Evolutionary conservation across 1,140 invertebrate species (phyloP), one percentile per base, ranked within the genome.

Genomic region (Cyclina sinensis): DNA sequence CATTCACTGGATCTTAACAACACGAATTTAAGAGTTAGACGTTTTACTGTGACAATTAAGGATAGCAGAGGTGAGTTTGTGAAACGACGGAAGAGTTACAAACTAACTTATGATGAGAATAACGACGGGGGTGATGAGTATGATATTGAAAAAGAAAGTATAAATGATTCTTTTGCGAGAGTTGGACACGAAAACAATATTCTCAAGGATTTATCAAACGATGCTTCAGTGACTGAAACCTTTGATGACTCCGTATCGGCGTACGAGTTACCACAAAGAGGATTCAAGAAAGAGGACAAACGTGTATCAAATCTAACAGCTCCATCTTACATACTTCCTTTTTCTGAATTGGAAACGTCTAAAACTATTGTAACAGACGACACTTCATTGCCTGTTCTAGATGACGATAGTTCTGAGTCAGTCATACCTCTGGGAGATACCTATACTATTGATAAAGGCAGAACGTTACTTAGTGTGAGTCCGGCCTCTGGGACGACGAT

Each of bases 51-150:
- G 39, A 68, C 65, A 24, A 70, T 73, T 27, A 48, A 84, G 32
- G 59, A 86, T 37, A 54, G 48, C 14, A 68, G 32, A 0, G 70
- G 83, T 18, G 43, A 76, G 21, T 76, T 86, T 46, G 39, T 74
- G 16, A 74, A 76, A 68, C 39, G 51, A 24, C 37, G 48, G 51
- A 76, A 87, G 21, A 78, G 85, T 65, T 87, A 78, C 16, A 87
- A 87, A 21, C 62, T 87, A 51, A 65, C 24, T 1, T 87, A 87
- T 48, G 76, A 87, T 24, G 35, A 54, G 14, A 46, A 87, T n/a
- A 79, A 54, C 9, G 54, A 68, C 11, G 85, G 85, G 32, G 85
- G 85, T 3, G 62, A 80, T 80, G 85, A 87, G 62, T 87, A 87
- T 51, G 27, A 32, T 51, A 68, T 87, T 51, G 74, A 87, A 54